A percentile compares a stretch with the other conserved stretches of the same genome.
phyloP scores from a whole-genome alignment of 64 coral and sea anemone genomes.

The Porites lutea region DNA sequence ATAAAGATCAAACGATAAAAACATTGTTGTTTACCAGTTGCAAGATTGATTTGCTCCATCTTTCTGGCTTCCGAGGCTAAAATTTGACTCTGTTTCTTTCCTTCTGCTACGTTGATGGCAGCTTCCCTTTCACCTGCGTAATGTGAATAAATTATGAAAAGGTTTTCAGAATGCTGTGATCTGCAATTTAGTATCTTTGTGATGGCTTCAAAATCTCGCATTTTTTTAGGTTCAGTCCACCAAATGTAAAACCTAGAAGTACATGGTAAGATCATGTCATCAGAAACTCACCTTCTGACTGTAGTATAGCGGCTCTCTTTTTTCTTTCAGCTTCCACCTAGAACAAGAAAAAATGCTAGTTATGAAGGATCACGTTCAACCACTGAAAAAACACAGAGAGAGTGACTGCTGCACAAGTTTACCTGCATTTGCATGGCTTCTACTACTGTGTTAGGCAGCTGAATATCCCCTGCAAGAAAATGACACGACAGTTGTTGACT shows the following conservation, averaged over 20 bases:
- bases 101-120: slow-evolving; percentile 98
- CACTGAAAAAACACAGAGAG: background rate
- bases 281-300: slow-evolving; percentile 84
- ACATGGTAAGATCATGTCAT: no score
- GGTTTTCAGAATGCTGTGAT: no score
- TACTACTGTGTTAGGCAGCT: slow-evolving; percentile 87
- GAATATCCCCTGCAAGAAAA: slow-evolving; percentile 79
- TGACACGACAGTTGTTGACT: background rate
- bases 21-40: slow-evolving; percentile 70
- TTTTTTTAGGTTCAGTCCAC: no score
- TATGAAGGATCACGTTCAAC: no score
- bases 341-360: background rate
- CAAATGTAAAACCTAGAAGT: no score
- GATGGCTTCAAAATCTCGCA: no score
- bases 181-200: no score
- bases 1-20: background rate
- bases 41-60: slow-evolving; percentile 91
- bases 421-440: slow-evolving; percentile 99
- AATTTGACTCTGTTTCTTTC: slow-evolving; percentile 96
- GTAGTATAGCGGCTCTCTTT: slow-evolving; percentile 90
- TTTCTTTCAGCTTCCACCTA: slow-evolving; percentile 99
- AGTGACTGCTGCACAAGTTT: background rate
- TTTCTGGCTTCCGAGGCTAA: slow-evolving; percentile 89
- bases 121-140: slow-evolving; percentile 79
- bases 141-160: background rate